Percentiles rank a stretch among this genome's conserved stretches.
These are phyloP conservation scores for Oscarella lobularis DNA, from an alignment of 37 sponge, comb jelly and placozoan genomes.

Conservation along the genomic window DNA sequence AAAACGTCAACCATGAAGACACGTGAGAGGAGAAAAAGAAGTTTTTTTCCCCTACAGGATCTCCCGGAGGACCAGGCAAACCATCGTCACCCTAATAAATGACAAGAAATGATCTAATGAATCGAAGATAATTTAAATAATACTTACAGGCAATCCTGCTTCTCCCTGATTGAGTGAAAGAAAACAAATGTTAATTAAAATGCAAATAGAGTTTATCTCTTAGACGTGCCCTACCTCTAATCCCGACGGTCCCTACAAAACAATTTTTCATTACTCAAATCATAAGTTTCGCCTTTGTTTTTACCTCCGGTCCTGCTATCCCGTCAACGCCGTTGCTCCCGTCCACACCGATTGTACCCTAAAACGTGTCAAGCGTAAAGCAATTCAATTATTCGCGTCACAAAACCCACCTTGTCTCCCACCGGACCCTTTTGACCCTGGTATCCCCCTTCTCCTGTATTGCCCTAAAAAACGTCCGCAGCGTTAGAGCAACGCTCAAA, in stretches of 20 bases:
- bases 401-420: neutral
- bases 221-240: too few species aligned
- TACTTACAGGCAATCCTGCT: neutral
- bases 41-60: neutral
- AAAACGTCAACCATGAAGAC: neutral
- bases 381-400: neutral
- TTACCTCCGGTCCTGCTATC: neutral
- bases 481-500: neutral
- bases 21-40: too few species aligned
- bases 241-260: too few species aligned
- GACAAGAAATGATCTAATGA: too few species aligned
- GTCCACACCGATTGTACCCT: neutral
- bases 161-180: neutral
- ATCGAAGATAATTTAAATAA: too few species aligned
- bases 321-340: neutral
- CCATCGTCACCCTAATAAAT: neutral
- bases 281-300: too few species aligned
- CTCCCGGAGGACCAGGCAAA: neutral
- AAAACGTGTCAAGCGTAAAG: neutral
- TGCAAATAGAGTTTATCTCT: too few species aligned
- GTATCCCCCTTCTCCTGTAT: neutral
- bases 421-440: neutral
- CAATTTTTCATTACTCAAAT: too few species aligned
- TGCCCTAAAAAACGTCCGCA: neutral
- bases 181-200: neutral